Conservation (phyloP, 2,888 invertebrate genomes). For the Callinectes sapidus region DNA sequence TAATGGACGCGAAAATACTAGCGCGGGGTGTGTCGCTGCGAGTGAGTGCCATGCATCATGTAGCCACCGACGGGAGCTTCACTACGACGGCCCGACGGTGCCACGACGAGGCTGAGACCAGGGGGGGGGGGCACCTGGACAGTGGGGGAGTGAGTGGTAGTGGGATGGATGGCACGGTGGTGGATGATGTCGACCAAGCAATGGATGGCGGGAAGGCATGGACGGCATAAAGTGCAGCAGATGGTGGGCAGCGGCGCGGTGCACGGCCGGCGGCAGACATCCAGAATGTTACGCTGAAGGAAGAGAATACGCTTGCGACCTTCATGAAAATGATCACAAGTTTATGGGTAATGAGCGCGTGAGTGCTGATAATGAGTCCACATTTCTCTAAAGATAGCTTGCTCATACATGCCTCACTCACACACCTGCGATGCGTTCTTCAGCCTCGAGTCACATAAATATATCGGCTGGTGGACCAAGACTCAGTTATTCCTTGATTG, state of each 20-base stretch:
- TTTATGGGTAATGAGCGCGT: background rate
- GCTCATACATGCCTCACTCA: background rate
- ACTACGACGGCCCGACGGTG: conserved; percentile 17
- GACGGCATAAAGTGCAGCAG: background rate
- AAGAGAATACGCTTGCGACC: background rate
- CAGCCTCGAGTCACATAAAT: background rate
- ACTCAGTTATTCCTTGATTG: background rate
- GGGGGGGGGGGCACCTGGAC: background rate
- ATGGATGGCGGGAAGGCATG: background rate
- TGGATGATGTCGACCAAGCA: background rate
- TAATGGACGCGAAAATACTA: conserved; percentile 34
- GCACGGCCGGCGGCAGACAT: background rate
- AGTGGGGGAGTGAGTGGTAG: background rate
- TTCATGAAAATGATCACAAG: background rate
- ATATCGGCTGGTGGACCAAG: background rate
- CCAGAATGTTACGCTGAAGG: background rate
- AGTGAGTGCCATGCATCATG: conserved; percentile 26
- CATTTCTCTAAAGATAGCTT: background rate
- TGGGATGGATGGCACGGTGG: background rate
- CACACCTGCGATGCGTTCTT: background rate
- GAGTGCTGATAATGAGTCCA: background rate
- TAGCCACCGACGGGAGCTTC: background rate
- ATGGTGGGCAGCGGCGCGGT: background rate
- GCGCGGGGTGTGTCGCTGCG: conserved; percentile 24
- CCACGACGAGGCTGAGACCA: background rate